Percentiles rank a stretch among this genome's conserved stretches.
These are phyloP conservation scores for Apteryx mantelli DNA, from an alignment of 2,113 vertebrate genomes.

Conservation along the genomic window DNA sequence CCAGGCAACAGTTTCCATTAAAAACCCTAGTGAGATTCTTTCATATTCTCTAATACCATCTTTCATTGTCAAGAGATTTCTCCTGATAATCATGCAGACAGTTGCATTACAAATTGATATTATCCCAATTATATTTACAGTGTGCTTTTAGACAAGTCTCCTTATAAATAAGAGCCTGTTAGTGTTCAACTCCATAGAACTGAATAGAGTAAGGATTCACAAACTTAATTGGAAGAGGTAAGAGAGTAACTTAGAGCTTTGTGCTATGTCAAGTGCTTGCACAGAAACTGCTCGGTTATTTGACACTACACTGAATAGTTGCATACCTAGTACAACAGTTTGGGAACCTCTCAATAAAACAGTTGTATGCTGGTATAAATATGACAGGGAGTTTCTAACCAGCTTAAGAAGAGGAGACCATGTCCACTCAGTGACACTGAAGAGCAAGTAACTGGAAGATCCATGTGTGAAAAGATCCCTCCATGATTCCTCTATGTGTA, in stretches of 20 bases:
- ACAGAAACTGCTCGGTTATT: not conserved
- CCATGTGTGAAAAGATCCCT: not conserved
- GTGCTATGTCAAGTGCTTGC: not conserved
- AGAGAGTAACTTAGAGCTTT: not conserved
- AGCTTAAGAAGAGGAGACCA: not conserved
- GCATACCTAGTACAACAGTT: not conserved
- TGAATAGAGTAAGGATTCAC: not conserved
- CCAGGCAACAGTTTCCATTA: not conserved
- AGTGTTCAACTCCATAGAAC: not conserved
- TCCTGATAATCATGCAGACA: not conserved
- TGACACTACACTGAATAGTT: not conserved
- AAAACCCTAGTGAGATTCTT: not conserved
- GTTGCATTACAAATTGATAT: conserved; percentile 33
- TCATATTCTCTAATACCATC: not conserved
- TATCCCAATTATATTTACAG: conserved; percentile 21
- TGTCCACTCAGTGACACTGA: not conserved
- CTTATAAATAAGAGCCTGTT: not conserved
- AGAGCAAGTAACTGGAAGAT: not conserved
- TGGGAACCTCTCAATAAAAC: not conserved
- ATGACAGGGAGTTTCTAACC: not conserved
- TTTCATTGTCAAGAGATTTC: not conserved
- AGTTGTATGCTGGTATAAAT: not conserved
- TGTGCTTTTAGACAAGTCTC: not conserved
- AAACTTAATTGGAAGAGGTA: not conserved
- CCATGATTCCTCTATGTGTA: not conserved